Base-by-base conservation (phyloP, 2,113 vertebrate genomes). In the Corythoichthys haematopterus region DNA sequence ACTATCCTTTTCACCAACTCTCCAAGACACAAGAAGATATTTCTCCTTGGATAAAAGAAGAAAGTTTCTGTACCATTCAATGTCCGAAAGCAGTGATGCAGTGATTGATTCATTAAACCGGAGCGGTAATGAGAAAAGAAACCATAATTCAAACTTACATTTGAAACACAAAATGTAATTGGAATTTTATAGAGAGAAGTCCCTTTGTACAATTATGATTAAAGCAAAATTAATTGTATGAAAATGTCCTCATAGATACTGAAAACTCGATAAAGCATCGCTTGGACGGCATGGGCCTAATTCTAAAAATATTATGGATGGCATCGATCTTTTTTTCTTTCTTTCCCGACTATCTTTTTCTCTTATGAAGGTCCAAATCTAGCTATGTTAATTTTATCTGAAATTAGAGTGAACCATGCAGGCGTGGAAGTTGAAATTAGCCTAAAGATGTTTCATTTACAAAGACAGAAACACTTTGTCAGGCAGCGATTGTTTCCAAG, bases 361-460 rank as follows among this genome's bases (percentile, higher is more conserved):
- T 71, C 66, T 76, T 82, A 83, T 75, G 88, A 89, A 89, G 86
- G 91, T 91, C 90, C 91, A 91, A 92, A 92, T 92, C 90, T 90
- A 88, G 80, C 90, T 58, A 91, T 93, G 94, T 94, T 94, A 88
- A 94, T 93, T 95, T 95, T 94, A 94, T 95, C 94, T 92, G 88
- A 92, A 92, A 93, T 92, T 87, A 90, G 85, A 88, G 71, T 80
- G 86, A 85, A 90, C 83, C 80, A 76, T 82, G 89, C 89, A 75
- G 92, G 87, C 88, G 75, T 85, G 86, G 93, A 93, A 88, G 91
- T 91, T 91, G 93, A 93, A 93, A 93, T 93, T 94, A 92, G 87
- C 94, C 90, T 91, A 91, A 91, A 93, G 94, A 93, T 93, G 90
- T 93, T 94, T 93, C 91, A 91, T 93, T 93, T 93, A 93, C 90